Percentiles rank a stretch among this genome's conserved stretches.
phyloP scores from a whole-genome alignment of 1,140 invertebrate species.

The Pararge aegeria region DNA sequence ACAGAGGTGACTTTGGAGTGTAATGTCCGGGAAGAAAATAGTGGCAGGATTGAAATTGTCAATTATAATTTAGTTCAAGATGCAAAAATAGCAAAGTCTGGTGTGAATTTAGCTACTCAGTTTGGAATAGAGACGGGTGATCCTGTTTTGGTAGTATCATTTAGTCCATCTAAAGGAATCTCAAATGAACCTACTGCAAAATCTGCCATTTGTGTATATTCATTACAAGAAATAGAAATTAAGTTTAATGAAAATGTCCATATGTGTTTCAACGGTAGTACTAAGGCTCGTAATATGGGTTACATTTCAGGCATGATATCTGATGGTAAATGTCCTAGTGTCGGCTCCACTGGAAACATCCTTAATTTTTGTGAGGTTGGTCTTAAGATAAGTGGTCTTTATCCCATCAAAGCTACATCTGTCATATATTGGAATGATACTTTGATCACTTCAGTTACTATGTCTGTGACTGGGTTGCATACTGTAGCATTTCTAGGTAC shows the following conservation, averaged over 20 bases:
- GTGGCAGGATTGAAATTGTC: conserved; percentile 74
- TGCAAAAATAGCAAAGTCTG: conserved; percentile 91
- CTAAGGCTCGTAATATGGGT: conserved; percentile 94
- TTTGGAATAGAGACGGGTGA: conserved; percentile 89
- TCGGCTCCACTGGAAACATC: conserved; percentile 93
- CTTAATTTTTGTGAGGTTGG: conserved; percentile 95
- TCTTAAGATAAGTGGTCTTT: conserved; percentile 93
- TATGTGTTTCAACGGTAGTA: conserved; percentile 97
- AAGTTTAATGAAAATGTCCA: conserved; percentile 98
- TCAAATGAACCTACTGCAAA: conserved; percentile 87
- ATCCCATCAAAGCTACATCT: conserved; percentile 88
- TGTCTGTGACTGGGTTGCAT: conserved; percentile 92
- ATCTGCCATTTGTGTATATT: conserved; percentile 93
- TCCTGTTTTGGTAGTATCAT: conserved; percentile 89
- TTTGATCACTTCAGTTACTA: conserved; percentile 89
- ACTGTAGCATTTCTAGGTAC: conserved; percentile 90
- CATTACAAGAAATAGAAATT: conserved; percentile 92
- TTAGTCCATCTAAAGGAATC: conserved; percentile 91
- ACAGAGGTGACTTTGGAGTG: conserved; percentile 96
- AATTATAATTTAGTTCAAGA: conserved; percentile 95
- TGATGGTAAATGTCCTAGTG: conserved; percentile 93
- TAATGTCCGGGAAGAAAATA: conserved; percentile 75
- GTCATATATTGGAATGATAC: conserved; percentile 89
- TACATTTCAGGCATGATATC: conserved; percentile 95
- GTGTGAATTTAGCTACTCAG: conserved; percentile 88